Conservation (phyloP, 2,113 vertebrate species). For the Thalassoma bifasciatum region DNA sequence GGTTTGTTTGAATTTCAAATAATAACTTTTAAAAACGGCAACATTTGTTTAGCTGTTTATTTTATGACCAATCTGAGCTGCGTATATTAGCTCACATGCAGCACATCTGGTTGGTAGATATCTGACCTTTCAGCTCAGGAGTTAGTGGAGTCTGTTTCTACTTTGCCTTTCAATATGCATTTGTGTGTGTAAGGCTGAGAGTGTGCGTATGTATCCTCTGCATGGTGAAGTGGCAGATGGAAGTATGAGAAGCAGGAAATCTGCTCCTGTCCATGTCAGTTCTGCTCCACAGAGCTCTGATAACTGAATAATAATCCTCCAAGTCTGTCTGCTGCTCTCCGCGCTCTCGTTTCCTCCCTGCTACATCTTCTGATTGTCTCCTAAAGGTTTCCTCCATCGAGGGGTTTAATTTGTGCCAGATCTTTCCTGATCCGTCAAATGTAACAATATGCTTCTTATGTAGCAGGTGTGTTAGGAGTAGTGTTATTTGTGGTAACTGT, state of each 20-base stretch:
- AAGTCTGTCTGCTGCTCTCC: slow-evolving; percentile 67
- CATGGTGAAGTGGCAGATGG: slow-evolving; percentile 83
- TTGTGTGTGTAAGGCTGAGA: slow-evolving; percentile 10
- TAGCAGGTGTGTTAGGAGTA: background rate
- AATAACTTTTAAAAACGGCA: background rate
- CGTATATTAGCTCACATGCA: background rate
- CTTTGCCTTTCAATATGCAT: slow-evolving; percentile 23
- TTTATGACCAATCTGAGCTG: slow-evolving; percentile 7
- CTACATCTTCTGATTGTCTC: slow-evolving; percentile 55
- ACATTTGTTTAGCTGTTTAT: background rate
- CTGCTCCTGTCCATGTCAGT: slow-evolving; percentile 85
- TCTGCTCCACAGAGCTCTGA: slow-evolving; percentile 84
- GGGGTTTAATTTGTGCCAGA: slow-evolving; percentile 51
- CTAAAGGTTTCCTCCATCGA: slow-evolving; percentile 47
- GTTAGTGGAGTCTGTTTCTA: background rate
- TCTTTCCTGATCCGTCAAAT: slow-evolving; percentile 17
- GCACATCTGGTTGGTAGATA: background rate
- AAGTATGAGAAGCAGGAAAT: slow-evolving; percentile 85
- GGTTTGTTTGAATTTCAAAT: slow-evolving; percentile 15
- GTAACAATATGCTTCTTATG: slow-evolving; percentile 21
- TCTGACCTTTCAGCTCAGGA: slow-evolving; percentile 35
- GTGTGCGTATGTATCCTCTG: slow-evolving; percentile 68
- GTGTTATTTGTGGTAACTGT: slow-evolving; percentile 5
- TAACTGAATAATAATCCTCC: slow-evolving; percentile 86
- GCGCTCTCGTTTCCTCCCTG: slow-evolving; percentile 42